Conservation (phyloP, 2,888 invertebrate species). For the Julus scandinavius region DNA sequence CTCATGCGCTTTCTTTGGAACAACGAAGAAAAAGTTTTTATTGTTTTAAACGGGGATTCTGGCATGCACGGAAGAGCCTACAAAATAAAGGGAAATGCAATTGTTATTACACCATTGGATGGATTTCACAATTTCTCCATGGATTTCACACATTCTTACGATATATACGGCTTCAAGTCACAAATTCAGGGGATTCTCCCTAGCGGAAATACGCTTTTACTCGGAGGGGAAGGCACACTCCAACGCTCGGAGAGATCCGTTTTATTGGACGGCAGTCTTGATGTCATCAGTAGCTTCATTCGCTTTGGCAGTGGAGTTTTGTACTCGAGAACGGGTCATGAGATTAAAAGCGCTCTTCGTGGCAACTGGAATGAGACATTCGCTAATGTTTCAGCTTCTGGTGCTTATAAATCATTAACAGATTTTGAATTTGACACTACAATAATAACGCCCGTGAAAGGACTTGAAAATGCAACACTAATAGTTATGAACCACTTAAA, state of each 20-base stretch:
- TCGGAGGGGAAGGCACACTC: conserved; percentile 24
- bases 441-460: conserved; percentile 7
- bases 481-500: conserved; percentile 37
- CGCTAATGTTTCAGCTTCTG: not conserved
- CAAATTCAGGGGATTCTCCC: not conserved
- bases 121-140: conserved; percentile 45
- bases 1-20: conserved; percentile 40
- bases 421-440: conserved; percentile 32
- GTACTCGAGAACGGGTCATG: not conserved
- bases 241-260: not conserved
- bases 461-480: conserved; percentile 34
- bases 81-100: conserved; percentile 6
- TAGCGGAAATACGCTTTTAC: not conserved
- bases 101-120: conserved; percentile 50
- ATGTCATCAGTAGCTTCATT: not conserved
- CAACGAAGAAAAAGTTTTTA: not conserved
- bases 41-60: conserved; percentile 23
- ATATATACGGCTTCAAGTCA: conserved; percentile 18
- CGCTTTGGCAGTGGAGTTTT: conserved; percentile 36
- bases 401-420: conserved; percentile 35
- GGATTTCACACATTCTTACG: conserved; percentile 25
- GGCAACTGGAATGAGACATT: conserved; percentile 48
- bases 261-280: not conserved
- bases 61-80: not conserved
- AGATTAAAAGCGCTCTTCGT: not conserved